These are phyloP conservation scores for Lagocephalus sceleratus DNA, from an alignment of 2,797 vertebrate genomes.

Conservation along the genomic window DNA sequence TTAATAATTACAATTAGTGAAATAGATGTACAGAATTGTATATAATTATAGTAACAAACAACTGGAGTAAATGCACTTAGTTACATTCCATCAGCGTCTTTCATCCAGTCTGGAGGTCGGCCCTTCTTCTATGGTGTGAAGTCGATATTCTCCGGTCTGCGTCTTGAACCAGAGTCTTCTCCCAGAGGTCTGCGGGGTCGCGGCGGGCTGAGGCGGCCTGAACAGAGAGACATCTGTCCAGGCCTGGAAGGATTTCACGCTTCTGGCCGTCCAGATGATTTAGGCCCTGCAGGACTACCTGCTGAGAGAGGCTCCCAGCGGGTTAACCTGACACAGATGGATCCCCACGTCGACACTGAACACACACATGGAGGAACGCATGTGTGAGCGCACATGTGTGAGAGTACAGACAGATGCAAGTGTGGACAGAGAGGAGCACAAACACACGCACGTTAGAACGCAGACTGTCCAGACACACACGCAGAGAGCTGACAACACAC, in stretches of 20 bases:
- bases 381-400: constrained; percentile 15
- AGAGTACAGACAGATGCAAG: constrained; percentile 49
- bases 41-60: neutral
- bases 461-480: neutral
- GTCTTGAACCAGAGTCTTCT: constrained; percentile 40
- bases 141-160: constrained; percentile 30
- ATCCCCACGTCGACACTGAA: constrained; percentile 52
- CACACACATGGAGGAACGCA: constrained; percentile 55
- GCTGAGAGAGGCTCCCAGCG: constrained; percentile 83
- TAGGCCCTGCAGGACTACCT: constrained; percentile 85
- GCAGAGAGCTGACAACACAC: constrained; percentile 20
- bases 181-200: constrained; percentile 57
- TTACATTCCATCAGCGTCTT: no score
- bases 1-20: no score
- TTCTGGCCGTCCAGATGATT: constrained; percentile 90
- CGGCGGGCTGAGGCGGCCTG: constrained; percentile 23
- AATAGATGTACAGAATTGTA: no score
- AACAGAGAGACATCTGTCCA: constrained; percentile 80
- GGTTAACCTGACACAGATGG: constrained; percentile 84
- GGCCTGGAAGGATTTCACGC: constrained; percentile 93
- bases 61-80: no score
- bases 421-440: constrained; percentile 38
- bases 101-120: neutral
- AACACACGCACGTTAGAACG: constrained; percentile 18
- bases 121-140: constrained; percentile 4